A percentile compares a stretch with the other conserved stretches of the same genome.
phyloP scores from a whole-genome alignment of 2,888 invertebrate species.

The Boloria euphrosyne region DNA sequence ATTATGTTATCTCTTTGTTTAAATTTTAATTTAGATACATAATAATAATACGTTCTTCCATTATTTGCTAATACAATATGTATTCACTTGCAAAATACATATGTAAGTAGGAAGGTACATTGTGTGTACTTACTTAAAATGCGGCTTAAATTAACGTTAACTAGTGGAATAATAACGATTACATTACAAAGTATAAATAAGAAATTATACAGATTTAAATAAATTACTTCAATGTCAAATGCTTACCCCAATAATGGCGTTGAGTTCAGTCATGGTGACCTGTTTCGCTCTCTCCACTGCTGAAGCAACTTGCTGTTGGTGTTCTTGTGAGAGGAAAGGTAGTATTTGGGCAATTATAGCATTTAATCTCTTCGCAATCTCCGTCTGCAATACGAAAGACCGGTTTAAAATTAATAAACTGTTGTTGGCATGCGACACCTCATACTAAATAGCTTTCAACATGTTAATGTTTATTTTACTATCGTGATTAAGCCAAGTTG shows the following conservation, averaged over 20 bases:
- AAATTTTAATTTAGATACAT: too few species aligned
- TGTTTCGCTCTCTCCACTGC: conserved; percentile 97
- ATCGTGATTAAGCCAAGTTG: neutral
- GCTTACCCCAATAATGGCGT: conserved; percentile 96
- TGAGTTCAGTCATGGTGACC: conserved; percentile 96
- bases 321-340: conserved; percentile 94
- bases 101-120: too few species aligned
- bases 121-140: too few species aligned
- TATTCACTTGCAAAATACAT: too few species aligned
- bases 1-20: too few species aligned
- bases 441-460: conserved; percentile 13
- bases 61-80: too few species aligned
- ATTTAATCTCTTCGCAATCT: conserved; percentile 96
- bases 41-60: too few species aligned
- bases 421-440: neutral
- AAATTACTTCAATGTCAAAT: neutral
- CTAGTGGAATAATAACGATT: too few species aligned
- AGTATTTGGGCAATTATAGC: conserved; percentile 96
- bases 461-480: conserved; percentile 17
- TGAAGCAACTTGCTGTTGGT: conserved; percentile 95
- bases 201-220: too few species aligned
- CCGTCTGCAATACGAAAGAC: conserved; percentile 85
- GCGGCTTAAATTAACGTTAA: too few species aligned
- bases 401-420: conserved; percentile 1
- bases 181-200: too few species aligned